Base-by-base conservation (phyloP, 1,140 invertebrate genomes). In the Atta cephalotes region DNA sequence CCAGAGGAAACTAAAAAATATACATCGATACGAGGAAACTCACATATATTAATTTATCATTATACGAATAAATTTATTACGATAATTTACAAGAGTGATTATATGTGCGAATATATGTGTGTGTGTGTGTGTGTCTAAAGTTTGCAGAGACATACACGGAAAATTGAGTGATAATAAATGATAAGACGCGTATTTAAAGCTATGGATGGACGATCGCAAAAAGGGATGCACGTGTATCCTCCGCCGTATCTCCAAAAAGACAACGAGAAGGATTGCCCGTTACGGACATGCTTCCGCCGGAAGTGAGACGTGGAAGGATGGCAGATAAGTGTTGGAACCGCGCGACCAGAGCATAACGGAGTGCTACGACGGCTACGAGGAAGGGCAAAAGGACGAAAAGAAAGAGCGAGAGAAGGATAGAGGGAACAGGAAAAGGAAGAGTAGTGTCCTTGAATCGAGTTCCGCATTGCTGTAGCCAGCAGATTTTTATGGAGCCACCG, bases 401-500 rank as follows among this genome's bases (percentile, higher is more conserved):
- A 51, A 62, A 70, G n/a, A n/a, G 1, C 7, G 53, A 14, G 39
- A 21, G 25, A 53, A 76, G 51, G 35, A 49, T 39, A 10, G 35
- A 56, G 71, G n/a, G 51, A 66, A 49, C 5, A 25, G 66, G 62
- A 82, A 86, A 89, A 88, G 85, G 78, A 86, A 87, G 84, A 91
- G 77, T 58, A 49, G 45, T 78, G 78, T 63, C 77, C 91, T 92
- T 92, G 63, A 45, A 31, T 51, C 74, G 66, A 90, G 86, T 92
- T 92, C 90, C 90, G 89, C 90, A 89, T 92, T 92, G 88, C 79
- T 87, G 87, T 60, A 88, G 76, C 82, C 85, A 85, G 63, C 71
- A 77, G 76, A 87, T 81, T 63, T 77, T 77, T 63, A 62, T 10
- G 66, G 16, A 87, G 35, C 49, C 2, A 9, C 16, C 62, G 58